These are phyloP conservation scores for Folsomia manolachei DNA, from an alignment of 2,888 invertebrate species.

Conservation along the genomic window DNA sequence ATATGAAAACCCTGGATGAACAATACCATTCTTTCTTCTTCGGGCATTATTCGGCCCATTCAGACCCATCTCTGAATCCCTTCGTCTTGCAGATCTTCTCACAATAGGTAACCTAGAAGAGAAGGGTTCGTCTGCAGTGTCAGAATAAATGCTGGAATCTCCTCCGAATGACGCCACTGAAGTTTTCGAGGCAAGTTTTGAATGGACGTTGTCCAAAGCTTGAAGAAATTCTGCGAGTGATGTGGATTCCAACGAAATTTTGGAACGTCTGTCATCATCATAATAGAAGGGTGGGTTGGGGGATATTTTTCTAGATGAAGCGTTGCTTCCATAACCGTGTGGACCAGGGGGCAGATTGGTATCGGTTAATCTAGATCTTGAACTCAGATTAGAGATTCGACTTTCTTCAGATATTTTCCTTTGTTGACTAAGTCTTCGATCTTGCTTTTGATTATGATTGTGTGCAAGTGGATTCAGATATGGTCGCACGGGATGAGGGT, in stretches of 20 bases:
- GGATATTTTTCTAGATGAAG: not conserved
- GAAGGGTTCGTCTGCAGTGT: slow-evolving; percentile 14
- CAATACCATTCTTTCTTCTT: slow-evolving; percentile 44
- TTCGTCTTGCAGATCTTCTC: not conserved
- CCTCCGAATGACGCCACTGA: slow-evolving; percentile 13
- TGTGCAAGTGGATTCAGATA: not conserved
- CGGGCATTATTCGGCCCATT: slow-evolving; percentile 14
- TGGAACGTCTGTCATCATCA: slow-evolving; percentile 8
- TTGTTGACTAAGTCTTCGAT: not conserved
- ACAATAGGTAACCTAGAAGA: slow-evolving; percentile 8
- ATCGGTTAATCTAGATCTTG: slow-evolving; percentile 6
- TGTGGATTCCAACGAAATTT: slow-evolving; percentile 66
- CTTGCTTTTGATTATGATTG: not conserved
- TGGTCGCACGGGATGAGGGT: not conserved
- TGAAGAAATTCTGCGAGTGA: slow-evolving; percentile 77
- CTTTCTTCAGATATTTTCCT: slow-evolving; percentile 28
- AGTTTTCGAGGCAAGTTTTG: slow-evolving; percentile 33
- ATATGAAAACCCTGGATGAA: slow-evolving; percentile 46
- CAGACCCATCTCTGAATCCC: not conserved
- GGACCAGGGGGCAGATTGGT: not conserved
- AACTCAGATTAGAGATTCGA: slow-evolving; percentile 19
- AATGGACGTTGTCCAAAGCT: slow-evolving; percentile 69
- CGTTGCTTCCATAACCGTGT: not conserved
- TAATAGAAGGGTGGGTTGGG: slow-evolving; percentile 7
- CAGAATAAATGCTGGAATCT: slow-evolving; percentile 19